A percentile compares a stretch with the other conserved stretches of the same genome.
phyloP scores from a whole-genome alignment of 2,888 invertebrate genomes.

The Gnatocerus cornutus region DNA sequence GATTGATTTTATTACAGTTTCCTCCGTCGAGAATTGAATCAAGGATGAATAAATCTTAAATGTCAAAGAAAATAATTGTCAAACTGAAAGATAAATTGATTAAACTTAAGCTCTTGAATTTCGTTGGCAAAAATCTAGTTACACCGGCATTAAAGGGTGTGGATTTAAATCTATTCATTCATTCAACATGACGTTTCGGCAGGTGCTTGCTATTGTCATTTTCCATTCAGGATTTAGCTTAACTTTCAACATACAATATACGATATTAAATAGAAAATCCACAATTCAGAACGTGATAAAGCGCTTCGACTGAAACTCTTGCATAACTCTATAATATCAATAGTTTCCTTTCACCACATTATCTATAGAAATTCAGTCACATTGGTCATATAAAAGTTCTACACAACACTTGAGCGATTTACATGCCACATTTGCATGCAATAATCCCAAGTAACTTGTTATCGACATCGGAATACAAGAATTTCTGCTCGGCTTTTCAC shows the following conservation, averaged over 20 bases:
- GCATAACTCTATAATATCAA: slow-evolving; percentile 3
- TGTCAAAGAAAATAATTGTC: slow-evolving; percentile 9
- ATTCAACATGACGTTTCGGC: no score
- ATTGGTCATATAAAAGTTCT: slow-evolving; percentile 7
- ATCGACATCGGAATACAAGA: slow-evolving; percentile 36
- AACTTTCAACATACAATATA: not conserved
- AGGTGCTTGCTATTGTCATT: not conserved
- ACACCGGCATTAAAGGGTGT: no score
- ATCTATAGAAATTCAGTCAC: not conserved
- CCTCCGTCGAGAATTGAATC: slow-evolving; percentile 6
- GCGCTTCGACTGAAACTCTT: not conserved
- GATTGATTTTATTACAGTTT: slow-evolving; percentile 2
- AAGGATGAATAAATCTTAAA: slow-evolving; percentile 3
- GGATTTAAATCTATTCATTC: no score
- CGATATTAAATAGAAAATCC: not conserved
- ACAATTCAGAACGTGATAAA: not conserved
- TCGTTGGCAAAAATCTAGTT: no score
- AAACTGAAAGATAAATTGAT: slow-evolving; percentile 7
- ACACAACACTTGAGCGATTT: slow-evolving; percentile 17
- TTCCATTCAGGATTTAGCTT: not conserved
- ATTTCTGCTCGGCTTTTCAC: slow-evolving; percentile 38
- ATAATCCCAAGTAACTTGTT: slow-evolving; percentile 38
- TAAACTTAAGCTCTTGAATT: not conserved
- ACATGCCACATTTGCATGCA: slow-evolving; percentile 26
- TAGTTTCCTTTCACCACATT: not conserved